Conservation (phyloP, 2,888 invertebrate species). For the Dysmachus trigonus region DNA sequence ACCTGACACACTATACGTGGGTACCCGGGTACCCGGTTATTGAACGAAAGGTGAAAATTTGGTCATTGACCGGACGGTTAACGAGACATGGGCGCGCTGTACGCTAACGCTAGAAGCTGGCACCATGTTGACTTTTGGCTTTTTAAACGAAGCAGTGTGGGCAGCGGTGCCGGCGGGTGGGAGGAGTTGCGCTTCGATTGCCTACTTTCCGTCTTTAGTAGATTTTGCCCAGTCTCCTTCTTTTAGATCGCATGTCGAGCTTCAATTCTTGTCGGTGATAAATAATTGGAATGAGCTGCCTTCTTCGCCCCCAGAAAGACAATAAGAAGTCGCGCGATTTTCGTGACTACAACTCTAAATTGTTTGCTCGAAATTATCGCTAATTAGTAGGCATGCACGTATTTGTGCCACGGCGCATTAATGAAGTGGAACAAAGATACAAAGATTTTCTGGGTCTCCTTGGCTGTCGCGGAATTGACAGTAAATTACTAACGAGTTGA, state of each 20-base stretch:
- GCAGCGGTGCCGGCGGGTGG: neutral
- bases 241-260: constrained; percentile 16
- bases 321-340: constrained; percentile 25
- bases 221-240: neutral
- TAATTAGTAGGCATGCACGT: constrained; percentile 29
- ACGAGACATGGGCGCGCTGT: constrained; percentile 10
- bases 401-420: neutral
- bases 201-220: neutral
- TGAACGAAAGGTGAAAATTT: too few relatives aligned
- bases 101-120: neutral
- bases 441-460: neutral
- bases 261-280: constrained; percentile 28
- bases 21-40: too few relatives aligned
- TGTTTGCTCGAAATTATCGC: neutral
- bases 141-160: too few relatives aligned
- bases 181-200: neutral
- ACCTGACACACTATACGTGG: too few relatives aligned
- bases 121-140: neutral
- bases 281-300: constrained; percentile 22
- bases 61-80: too few relatives aligned
- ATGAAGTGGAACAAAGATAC: neutral
- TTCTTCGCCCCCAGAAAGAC: neutral
- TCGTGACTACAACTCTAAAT: constrained; percentile 19
- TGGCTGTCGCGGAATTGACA: neutral
- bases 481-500: neutral